Evolutionary conservation across 35 echinoderm and acorn worm species (phyloP), one percentile per base, ranked within the genome.

Genomic region (Amphiura filiformis): DNA sequence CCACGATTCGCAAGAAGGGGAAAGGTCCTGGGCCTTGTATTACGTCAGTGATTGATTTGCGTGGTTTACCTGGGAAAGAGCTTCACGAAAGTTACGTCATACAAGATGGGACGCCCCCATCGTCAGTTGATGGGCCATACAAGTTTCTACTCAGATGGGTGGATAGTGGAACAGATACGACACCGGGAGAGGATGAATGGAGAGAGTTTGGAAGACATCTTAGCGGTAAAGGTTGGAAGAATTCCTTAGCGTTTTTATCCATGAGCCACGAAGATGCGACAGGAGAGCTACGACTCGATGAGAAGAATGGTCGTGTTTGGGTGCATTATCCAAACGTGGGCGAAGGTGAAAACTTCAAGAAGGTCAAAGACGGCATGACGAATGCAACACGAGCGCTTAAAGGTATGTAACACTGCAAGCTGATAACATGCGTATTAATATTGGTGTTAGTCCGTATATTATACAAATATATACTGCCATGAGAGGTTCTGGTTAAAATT

Each of bases 71-170:
- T 36, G 76, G 56, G 39, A 85, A 86, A 30, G 56, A 36, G 26
- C 31, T 94, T 9, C 82, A 94, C 41, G 88, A 94, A 12, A 79
- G 92, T 7, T 79, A 91, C 36, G 92, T 94, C 28, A 44, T 94
- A 36, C 78, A 94, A 78, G 92, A 94, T 78, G 92, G 92, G 26
- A 94, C 92, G 15, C 88, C 84, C 2, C 92, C 92, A 0, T 83
- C 75, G 32, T 78, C 57, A 52, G 90, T 76, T 30, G 92, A 94
- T 44, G 39, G 76, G 22, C 92, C 92, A 0, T 91, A 91, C 41
- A 94, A 91, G 13, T 86, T 94, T 32, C 38, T 94, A 3, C 75
- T 94, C 3, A 90, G 26, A 65, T 61, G 83, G 39, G 20, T 85
- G 17, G 83, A 85, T 30, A 38, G 32, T 14, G 86, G 81, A 26